These are phyloP conservation scores for Protodeltote pygarga DNA, from an alignment of 2,888 invertebrate species.

Conservation along the genomic window DNA sequence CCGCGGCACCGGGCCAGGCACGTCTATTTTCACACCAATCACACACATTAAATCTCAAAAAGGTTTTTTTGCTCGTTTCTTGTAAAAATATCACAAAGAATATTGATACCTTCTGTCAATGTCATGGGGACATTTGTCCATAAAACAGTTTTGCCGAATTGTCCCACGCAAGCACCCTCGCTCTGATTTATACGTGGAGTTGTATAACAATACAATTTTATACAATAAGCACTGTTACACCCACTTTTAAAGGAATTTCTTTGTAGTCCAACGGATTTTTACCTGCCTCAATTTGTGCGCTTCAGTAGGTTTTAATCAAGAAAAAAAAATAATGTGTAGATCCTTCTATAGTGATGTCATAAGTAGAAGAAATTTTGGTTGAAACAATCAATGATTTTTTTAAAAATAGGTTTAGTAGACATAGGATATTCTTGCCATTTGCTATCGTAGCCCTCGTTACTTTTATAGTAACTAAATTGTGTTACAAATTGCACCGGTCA, in stretches of 20 bases:
- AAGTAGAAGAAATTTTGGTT: too few species aligned
- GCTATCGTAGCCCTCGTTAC: too few species aligned
- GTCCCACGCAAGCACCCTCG: slow-evolving; percentile 35
- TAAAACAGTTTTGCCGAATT: slow-evolving; percentile 16
- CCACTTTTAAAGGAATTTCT: slow-evolving; percentile 37
- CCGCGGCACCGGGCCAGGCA: background rate
- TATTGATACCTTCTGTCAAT: slow-evolving; percentile 33
- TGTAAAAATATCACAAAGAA: slow-evolving; percentile 20
- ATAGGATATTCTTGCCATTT: too few species aligned
- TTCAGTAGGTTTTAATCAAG: slow-evolving; percentile 32
- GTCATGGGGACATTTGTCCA: slow-evolving; percentile 38
- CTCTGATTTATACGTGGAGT: slow-evolving; percentile 37
- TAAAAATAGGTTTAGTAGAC: too few species aligned
- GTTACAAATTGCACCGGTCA: too few species aligned
- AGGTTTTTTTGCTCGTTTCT: too few species aligned
- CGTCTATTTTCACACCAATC: too few species aligned
- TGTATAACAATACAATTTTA: slow-evolving; percentile 35
- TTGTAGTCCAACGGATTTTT: slow-evolving; percentile 41
- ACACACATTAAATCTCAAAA: too few species aligned
- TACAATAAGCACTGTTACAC: slow-evolving; percentile 32
- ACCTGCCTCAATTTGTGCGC: slow-evolving; percentile 47
- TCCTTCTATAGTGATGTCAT: background rate
- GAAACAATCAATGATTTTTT: too few species aligned
- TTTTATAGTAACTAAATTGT: too few species aligned
- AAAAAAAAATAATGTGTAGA: slow-evolving; percentile 8